Base-by-base conservation (phyloP, 2,113 vertebrate genomes). In the Onychostruthus taczanowskii region DNA sequence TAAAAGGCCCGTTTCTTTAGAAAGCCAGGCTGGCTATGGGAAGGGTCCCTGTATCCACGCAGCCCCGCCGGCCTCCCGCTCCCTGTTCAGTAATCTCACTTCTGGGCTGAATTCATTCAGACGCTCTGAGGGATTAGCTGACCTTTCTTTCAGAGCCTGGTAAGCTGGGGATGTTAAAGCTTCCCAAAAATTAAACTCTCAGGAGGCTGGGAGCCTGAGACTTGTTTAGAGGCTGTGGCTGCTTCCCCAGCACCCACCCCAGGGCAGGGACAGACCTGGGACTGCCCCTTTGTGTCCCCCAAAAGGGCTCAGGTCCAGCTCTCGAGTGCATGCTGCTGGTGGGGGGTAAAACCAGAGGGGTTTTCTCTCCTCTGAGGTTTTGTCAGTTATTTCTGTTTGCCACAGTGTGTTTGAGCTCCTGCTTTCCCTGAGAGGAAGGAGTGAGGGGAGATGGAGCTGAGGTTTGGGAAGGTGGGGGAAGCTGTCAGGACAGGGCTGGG, bases 121-220 rank as follows among this genome's bases (percentile, higher is more conserved):
- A 78, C 3, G 9, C 86, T 80, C 79, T 39, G 82, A 72, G 64
- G 96, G 97, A 97, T 97, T 97, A 97, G 95, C 93, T 97, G 97
- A 97, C 96, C 96, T 97, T 97, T 94, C 96, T 97, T 97, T 97
- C 96, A 97, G 88, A 4, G 4, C 74, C 87, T 85, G 92, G 84
- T 97, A 95, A 97, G 79, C 94, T 76, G 93, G 92, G 72, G 95
- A 95, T 97, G 95, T 97, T 96, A 97, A 97, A 95, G 95, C 95
- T 96, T 97, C 96, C 95, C 95, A 77, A 97, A 97, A 97, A 95
- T 85, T 93, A 96, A 96, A 96, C 94, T 94, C 95, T 95, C 90
- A 66, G 95, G 95, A 95, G 87, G 64, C 91, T 95, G 90, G 87
- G 87, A 94, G 84, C 55, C 80, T 47, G 70, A 39, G 68, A 84